A percentile compares a stretch with the other conserved stretches of the same genome.
These are phyloP conservation scores for Spinus pinus DNA, from an alignment of 2,797 vertebrate species.

Conservation along the genomic window DNA sequence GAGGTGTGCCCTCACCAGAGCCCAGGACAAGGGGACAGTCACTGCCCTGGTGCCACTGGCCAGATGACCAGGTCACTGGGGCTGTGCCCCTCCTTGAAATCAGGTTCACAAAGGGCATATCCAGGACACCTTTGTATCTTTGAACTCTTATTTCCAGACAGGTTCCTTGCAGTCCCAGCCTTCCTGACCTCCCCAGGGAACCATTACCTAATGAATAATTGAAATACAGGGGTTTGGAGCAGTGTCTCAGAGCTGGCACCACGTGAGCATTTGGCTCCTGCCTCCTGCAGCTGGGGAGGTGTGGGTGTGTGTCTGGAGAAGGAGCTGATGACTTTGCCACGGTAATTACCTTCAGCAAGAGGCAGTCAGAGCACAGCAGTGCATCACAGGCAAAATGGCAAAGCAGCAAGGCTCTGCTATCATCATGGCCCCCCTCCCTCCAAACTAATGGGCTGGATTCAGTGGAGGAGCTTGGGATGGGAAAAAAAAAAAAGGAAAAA, in stretches of 20 bases:
- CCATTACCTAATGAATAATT: neutral
- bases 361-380: accelerated
- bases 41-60: neutral
- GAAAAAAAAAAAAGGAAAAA: accelerated
- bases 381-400: neutral
- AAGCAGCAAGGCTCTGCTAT: neutral
- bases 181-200: neutral
- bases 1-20: neutral
- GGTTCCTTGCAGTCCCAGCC: neutral
- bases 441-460: neutral
- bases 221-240: neutral
- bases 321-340: neutral
- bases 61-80: neutral
- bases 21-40: neutral
- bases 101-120: neutral
- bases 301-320: neutral
- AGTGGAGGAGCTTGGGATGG: neutral
- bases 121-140: neutral
- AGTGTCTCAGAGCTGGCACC: neutral
- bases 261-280: neutral
- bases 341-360: neutral
- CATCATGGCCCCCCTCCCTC: neutral
- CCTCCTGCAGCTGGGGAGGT: neutral
- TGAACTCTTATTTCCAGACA: neutral
- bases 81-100: neutral